Percentiles rank a stretch among this genome's conserved stretches.
These are phyloP conservation scores for Limnephilus auricula DNA, from an alignment of 2,888 invertebrate species.

Conservation along the genomic window DNA sequence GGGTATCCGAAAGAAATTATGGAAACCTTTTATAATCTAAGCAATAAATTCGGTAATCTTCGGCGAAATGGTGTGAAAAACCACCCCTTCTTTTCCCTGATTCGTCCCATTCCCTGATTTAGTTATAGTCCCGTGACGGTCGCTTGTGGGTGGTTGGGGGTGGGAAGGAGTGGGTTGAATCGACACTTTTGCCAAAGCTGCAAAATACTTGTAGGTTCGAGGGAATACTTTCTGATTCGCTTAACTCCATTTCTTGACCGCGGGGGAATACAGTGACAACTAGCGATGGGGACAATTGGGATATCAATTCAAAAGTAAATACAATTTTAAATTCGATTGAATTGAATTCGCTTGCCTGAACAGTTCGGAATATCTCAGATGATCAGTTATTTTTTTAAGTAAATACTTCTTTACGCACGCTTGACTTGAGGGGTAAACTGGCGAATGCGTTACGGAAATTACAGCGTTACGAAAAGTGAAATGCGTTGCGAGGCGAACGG, in stretches of 20 bases:
- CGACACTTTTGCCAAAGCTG: background rate
- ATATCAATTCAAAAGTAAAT: background rate
- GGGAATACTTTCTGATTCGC: background rate
- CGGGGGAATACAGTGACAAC: background rate
- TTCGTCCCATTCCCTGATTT: slow-evolving; percentile 11
- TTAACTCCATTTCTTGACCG: background rate
- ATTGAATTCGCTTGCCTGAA: too few relatives aligned
- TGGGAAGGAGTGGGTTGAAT: background rate
- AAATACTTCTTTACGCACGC: too few relatives aligned
- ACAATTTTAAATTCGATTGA: background rate
- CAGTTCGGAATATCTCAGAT: too few relatives aligned
- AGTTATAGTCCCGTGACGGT: slow-evolving; percentile 3
- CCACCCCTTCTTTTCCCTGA: background rate
- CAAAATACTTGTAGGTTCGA: background rate
- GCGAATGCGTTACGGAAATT: too few relatives aligned
- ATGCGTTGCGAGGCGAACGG: too few relatives aligned
- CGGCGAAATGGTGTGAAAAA: slow-evolving; percentile 24
- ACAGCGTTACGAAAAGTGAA: too few relatives aligned
- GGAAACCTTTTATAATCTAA: slow-evolving; percentile 38
- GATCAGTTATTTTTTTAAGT: too few relatives aligned
- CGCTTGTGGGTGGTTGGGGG: background rate
- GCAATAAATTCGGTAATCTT: slow-evolving; percentile 39
- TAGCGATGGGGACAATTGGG: background rate
- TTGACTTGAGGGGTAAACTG: too few relatives aligned
- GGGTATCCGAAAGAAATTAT: background rate